Evolutionary conservation across 2,113 vertebrate genomes (phyloP).

Genomic region (Stomatorhinus ivindoensis): DNA sequence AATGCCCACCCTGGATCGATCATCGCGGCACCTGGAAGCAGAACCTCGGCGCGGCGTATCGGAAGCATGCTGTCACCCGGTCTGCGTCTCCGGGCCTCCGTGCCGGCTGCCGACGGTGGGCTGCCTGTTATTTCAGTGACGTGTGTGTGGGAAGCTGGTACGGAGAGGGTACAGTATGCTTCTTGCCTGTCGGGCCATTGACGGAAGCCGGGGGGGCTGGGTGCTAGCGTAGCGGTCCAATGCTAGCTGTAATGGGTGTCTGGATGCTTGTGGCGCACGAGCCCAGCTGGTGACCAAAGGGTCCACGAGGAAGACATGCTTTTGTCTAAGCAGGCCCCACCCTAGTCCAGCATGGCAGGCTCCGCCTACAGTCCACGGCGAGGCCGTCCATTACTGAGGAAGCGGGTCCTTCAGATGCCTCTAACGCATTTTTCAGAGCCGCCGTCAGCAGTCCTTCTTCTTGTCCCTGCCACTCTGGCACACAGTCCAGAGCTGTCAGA

Average conservation of each 20-base stretch:
- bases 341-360: background rate
- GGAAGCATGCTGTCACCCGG: background rate
- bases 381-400: background rate
- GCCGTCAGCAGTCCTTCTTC: background rate
- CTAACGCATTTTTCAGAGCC: background rate
- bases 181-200: background rate
- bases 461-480: background rate
- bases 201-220: background rate
- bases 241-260: background rate
- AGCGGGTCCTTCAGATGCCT: background rate
- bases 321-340: background rate
- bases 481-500: background rate
- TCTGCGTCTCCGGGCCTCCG: background rate
- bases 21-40: background rate
- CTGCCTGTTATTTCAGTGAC: background rate
- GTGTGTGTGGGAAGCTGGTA: background rate
- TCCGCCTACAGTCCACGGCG: background rate
- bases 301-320: background rate
- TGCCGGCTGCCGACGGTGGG: background rate
- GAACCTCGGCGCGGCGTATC: background rate
- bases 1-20: background rate
- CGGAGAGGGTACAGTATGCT: background rate
- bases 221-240: background rate
- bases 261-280: background rate
- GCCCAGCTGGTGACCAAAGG: background rate